Base-by-base conservation (phyloP, 2,113 vertebrate genomes). In the Morone saxatilis region DNA sequence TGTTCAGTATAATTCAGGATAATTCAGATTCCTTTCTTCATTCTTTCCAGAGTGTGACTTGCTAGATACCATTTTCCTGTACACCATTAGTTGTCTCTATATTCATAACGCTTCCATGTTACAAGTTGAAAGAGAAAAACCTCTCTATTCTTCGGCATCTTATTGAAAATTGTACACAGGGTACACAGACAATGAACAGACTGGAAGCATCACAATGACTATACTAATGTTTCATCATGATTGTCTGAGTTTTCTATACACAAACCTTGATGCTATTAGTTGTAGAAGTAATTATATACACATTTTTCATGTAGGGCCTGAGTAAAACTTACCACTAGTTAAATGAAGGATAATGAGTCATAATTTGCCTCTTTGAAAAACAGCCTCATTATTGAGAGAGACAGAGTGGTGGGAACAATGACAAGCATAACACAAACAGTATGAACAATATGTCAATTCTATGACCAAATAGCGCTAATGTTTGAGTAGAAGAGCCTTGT, bases 321-420 rank as follows among this genome's bases (percentile, higher is more conserved):
- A 78, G 22, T 65, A 68, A 79, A 71, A 73, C 22, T 66, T 71
- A 56, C 72, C 43, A 61, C 65, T 71, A 10, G 43, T 50, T 80
- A 76, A 85, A 91, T 80, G 61, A 78, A 71, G 59, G 80, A 81
- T 87, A 88, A 91, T 88, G 78, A 86, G 19, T 66, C 54, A 76
- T 88, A 82, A 93, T 89, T 81, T 60, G 10, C 51, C 45, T 57
- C 80, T 80, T 66, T 81, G 76, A 87, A 85, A 74, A 84, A 80
- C 51, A 71, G 50, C 73, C 60, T 74, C 19, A 84, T 80, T 83
- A 80, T 60, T 69, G 31, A 51, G 59, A 41, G 61, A 67, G 61
- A 57, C 43, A 59, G 54, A 74, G 45, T 19, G 72, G 56, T 31
- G 72, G 51, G 59, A 74, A 76, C 53, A 76, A 88, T 80, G 70